A percentile compares a stretch with the other conserved stretches of the same genome.
These are phyloP conservation scores for Moxostoma hubbsi DNA, from an alignment of 2,797 vertebrate species.

Conservation along the genomic window DNA sequence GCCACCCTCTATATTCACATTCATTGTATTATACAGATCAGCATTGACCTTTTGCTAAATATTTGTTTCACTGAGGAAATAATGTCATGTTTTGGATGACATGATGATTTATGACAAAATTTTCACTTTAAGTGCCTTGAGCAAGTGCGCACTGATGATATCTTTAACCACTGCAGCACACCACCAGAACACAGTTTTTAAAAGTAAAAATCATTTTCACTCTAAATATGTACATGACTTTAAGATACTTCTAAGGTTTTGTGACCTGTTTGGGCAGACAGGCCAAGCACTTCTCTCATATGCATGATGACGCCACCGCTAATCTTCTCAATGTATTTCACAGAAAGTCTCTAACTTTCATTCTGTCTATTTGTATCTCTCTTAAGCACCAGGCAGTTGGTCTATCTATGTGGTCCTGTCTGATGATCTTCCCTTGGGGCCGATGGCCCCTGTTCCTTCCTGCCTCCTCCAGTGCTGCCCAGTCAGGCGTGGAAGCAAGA, in stretches of 20 bases:
- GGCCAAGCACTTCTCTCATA: slow-evolving; percentile 1
- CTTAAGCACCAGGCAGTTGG: slow-evolving; percentile 28
- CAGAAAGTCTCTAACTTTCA: not conserved
- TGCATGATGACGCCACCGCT: not conserved
- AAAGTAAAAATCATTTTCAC: no score
- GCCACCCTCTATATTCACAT: no score
- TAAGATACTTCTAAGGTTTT: no score
- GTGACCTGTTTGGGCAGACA: not conserved
- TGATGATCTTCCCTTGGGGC: slow-evolving; percentile 59
- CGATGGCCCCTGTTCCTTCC: slow-evolving; percentile 36
- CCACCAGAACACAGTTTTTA: no score
- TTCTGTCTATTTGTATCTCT: slow-evolving; percentile 19
- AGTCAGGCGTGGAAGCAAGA: slow-evolving; percentile 48
- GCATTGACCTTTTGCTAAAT: no score
- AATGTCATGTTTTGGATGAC: no score
- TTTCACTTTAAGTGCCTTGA: no score
- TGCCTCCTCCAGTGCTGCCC: slow-evolving; percentile 46
- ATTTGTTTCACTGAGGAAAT: no score
- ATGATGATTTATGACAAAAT: no score
- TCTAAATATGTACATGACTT: no score
- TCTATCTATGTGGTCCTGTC: slow-evolving; percentile 50
- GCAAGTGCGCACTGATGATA: not conserved
- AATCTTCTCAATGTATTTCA: not conserved
- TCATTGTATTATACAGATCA: no score
- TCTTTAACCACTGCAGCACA: not conserved